These are phyloP conservation scores for Vanessa tameamea DNA, from an alignment of 1,140 invertebrate genomes.

Conservation along the genomic window DNA sequence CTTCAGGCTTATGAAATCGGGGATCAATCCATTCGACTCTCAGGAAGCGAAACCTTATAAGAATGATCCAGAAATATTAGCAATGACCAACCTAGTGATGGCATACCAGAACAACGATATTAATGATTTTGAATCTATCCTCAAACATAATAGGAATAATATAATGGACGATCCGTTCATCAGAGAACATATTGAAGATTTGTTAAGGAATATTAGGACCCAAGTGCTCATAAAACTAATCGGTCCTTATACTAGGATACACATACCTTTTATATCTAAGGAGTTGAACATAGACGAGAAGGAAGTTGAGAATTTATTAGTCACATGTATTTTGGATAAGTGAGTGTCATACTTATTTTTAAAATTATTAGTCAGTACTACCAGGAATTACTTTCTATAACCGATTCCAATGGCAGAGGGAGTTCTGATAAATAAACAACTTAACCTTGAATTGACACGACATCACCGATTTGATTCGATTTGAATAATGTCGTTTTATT, in stretches of 20 bases:
- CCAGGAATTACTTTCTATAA: no score
- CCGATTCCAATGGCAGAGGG: no score
- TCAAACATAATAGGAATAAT: conserved; percentile 96
- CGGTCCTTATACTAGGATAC: conserved; percentile 98
- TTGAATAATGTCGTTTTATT: no score
- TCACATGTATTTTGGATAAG: conserved; percentile 99
- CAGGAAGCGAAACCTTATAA: conserved; percentile 99
- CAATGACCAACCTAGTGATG: conserved; percentile 99
- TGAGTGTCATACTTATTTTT: conserved; percentile 69
- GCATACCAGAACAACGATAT: conserved; percentile 99
- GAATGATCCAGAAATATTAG: conserved; percentile 99
- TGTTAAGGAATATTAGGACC: conserved; percentile 98
- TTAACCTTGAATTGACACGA: no score
- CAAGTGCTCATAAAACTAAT: conserved; percentile 98
- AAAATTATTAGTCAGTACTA: neutral
- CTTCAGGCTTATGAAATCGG: conserved; percentile 98
- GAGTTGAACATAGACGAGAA: conserved; percentile 97
- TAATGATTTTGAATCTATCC: conserved; percentile 98
- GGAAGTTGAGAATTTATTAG: conserved; percentile 98
- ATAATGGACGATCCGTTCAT: conserved; percentile 99
- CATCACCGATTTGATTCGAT: no score
- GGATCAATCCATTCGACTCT: conserved; percentile 99
- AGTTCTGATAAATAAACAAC: no score
- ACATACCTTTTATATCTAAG: conserved; percentile 98
- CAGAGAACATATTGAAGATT: conserved; percentile 99